phyloP scores from a whole-genome alignment of 2,113 vertebrate species.

The Seriola rivoliana region DNA sequence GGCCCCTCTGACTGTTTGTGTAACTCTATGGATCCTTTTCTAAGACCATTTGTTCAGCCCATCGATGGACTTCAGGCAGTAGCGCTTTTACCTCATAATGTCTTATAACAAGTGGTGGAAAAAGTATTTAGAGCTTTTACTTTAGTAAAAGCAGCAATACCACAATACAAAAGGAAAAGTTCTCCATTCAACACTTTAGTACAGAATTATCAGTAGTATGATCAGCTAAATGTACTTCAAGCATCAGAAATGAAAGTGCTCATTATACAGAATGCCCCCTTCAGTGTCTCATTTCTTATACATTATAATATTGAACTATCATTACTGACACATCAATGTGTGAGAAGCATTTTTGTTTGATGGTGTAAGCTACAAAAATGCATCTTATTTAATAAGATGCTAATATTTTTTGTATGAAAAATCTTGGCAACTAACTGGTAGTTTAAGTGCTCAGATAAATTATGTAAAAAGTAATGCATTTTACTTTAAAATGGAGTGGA shows the following conservation, averaged over 20 bases:
- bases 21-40: conserved; percentile 9
- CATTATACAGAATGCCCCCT: neutral
- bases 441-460: too few relatives aligned
- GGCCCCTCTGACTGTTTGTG: neutral
- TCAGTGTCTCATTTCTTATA: neutral
- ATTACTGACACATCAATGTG: neutral
- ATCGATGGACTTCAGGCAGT: neutral
- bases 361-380: neutral
- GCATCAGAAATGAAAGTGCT: neutral
- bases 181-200: neutral
- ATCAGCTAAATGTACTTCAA: neutral
- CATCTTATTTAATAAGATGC: neutral
- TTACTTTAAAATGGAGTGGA: too few relatives aligned
- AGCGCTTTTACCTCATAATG: neutral
- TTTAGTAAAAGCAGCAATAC: neutral
- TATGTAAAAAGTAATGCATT: too few relatives aligned
- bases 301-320: neutral
- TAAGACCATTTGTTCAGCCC: neutral
- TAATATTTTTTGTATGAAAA: neutral
- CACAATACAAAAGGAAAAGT: neutral
- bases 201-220: neutral
- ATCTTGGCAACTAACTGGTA: too few relatives aligned
- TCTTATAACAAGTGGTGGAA: neutral
- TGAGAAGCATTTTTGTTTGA: neutral
- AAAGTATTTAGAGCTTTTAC: neutral